Evolutionary conservation across 2,888 invertebrate species (phyloP).

Genomic region (Rhyacophila evoluta): DNA sequence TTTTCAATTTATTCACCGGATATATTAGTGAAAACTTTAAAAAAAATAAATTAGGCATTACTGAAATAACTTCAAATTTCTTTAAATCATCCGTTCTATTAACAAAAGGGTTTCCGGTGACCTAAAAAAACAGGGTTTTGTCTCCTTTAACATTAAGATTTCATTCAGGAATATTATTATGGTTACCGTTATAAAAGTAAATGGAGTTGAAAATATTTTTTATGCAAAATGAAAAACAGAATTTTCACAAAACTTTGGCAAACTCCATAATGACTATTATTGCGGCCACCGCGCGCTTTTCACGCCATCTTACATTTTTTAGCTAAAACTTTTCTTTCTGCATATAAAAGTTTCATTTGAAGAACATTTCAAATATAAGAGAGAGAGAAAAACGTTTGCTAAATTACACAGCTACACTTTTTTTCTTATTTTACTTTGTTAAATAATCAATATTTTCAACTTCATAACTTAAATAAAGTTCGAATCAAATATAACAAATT

Average conservation of each 20-base stretch:
- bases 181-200: neutral
- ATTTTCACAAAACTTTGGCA: conserved; percentile 8
- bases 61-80: neutral
- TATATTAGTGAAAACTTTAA: no score
- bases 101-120: neutral
- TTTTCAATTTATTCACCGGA: no score
- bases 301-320: neutral
- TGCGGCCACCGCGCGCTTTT: neutral
- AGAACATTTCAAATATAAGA: neutral
- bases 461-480: no score
- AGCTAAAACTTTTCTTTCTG: conserved; percentile 6
- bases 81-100: neutral
- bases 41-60: no score
- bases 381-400: neutral
- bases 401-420: neutral
- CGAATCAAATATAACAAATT: no score
- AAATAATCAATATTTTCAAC: no score
- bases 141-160: neutral
- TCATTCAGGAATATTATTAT: neutral
- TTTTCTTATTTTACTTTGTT: no score
- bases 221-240: neutral
- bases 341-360: neutral
- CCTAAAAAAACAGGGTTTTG: neutral
- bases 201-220: conserved; percentile 8
- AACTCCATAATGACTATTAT: conserved; percentile 22